Percentiles rank a stretch among this genome's conserved stretches.
These are phyloP conservation scores for Selenia dentaria DNA, from an alignment of 2,888 invertebrate genomes.

Conservation along the genomic window DNA sequence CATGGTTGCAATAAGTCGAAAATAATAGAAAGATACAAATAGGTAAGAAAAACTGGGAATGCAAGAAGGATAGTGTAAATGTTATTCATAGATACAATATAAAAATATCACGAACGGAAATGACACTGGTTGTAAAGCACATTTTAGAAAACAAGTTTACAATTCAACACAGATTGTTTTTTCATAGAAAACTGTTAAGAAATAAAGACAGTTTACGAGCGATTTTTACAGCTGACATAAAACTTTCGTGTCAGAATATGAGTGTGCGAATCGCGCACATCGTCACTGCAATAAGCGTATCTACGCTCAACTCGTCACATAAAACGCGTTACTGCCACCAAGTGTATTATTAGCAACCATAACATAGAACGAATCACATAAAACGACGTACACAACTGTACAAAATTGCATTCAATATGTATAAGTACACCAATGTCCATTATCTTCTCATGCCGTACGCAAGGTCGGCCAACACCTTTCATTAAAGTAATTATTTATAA, in stretches of 20 bases:
- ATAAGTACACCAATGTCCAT: slow-evolving; percentile 24
- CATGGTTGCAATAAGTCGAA: slow-evolving; percentile 5
- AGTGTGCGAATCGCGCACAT: slow-evolving; percentile 4
- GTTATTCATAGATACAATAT: background rate
- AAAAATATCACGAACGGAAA: background rate
- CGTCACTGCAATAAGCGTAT: slow-evolving; percentile 29
- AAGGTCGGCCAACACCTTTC: slow-evolving; percentile 40
- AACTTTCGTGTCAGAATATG: slow-evolving; percentile 16
- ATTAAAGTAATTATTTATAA: slow-evolving; percentile 43
- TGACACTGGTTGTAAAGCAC: background rate
- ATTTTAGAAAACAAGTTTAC: background rate
- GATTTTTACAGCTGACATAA: slow-evolving; percentile 12
- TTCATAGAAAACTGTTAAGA: slow-evolving; percentile 2
- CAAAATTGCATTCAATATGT: slow-evolving; percentile 47
- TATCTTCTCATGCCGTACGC: slow-evolving; percentile 31
- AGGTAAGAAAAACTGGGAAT: background rate
- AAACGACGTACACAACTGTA: slow-evolving; percentile 42
- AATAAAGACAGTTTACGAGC: slow-evolving; percentile 7
- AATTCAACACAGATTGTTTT: background rate
- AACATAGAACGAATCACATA: slow-evolving; percentile 48
- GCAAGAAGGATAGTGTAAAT: background rate
- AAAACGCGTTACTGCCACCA: slow-evolving; percentile 41
- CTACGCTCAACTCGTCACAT: slow-evolving; percentile 44
- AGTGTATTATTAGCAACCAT: slow-evolving; percentile 53
- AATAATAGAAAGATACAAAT: too few relatives aligned